Evolutionary conservation across 2,888 invertebrate species (phyloP), one percentile per base, ranked within the genome.

Genomic region (Ectemnius continuus): DNA sequence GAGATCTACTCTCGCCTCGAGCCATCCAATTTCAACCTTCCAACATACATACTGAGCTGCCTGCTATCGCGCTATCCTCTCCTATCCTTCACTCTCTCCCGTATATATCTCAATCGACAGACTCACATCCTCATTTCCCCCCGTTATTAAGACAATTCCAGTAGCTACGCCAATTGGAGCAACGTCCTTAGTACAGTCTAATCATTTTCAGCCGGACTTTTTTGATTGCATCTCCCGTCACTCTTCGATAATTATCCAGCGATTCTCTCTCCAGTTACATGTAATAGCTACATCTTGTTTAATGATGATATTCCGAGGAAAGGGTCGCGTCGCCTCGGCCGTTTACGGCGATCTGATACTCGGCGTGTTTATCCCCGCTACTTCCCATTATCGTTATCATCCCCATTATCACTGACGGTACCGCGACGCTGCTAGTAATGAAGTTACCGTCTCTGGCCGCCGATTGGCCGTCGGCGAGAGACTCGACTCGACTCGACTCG

Each of bases 21-120:
- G 58, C 58, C 20, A 20, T 58, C 20, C 58, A 58, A 58, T 18
- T 26, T 26, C 20, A 18, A 14, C 58, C 58, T 58, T n/a, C 52
- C 16, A 52, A 52, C 52, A 36, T 36, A 36, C 36, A 16, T n/a
- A n/a, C n/a, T n/a, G n/a, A n/a, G n/a, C 58, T 52, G 61, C 52
- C 18, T 60, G 46, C 18, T 61, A 46, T 26, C n/a, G 45, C 56
- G 48, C 61, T 46, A 56, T 58, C 46, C 67, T n/a, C 11, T 14
- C 13, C 72, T 47, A 63, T n/a, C 36, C 28, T 59, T 63, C 64
- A 59, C 57, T 52, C 36, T 52, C 36, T 11, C 8, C 1, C 36
- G 36, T 8, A 11, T 11, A 36, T 36, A 36, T 36, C 36, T 36
- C 36, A 36, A 36, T 36, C 36, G 36, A 36, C 36, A 36, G 36